Conservation (phyloP, 2,113 vertebrate genomes). For the Elgaria multicarinata region DNA sequence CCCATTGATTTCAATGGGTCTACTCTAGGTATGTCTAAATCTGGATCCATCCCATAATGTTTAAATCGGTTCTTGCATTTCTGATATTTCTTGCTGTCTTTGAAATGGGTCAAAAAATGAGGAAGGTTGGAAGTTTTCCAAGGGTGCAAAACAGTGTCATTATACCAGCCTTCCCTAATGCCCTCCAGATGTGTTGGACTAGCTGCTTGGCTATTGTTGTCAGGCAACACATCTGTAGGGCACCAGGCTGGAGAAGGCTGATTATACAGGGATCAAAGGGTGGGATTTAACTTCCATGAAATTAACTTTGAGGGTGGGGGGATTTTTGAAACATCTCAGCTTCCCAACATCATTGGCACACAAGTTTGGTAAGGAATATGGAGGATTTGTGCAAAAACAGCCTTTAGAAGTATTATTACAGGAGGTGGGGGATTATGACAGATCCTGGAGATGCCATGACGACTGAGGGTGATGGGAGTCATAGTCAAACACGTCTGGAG, state of each 20-base stretch:
- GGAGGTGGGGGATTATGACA: too few relatives aligned
- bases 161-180: neutral
- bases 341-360: neutral
- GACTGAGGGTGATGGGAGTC: too few relatives aligned
- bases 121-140: neutral
- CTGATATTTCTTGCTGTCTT: neutral
- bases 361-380: neutral
- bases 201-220: neutral
- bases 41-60: too few relatives aligned
- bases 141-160: neutral
- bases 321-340: neutral
- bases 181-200: neutral
- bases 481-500: too few relatives aligned
- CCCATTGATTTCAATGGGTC: too few relatives aligned
- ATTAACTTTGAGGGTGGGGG: neutral
- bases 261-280: neutral
- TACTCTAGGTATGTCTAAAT: too few relatives aligned
- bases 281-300: neutral
- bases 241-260: neutral
- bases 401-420: neutral
- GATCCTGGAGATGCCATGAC: too few relatives aligned
- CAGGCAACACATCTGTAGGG: neutral
- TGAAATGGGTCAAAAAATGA: neutral
- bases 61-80: neutral
- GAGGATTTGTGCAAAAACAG: neutral